A percentile compares a stretch with the other conserved stretches of the same genome.
phyloP scores from a whole-genome alignment of 2,888 invertebrate genomes.

The Tetragonisca angustula region DNA sequence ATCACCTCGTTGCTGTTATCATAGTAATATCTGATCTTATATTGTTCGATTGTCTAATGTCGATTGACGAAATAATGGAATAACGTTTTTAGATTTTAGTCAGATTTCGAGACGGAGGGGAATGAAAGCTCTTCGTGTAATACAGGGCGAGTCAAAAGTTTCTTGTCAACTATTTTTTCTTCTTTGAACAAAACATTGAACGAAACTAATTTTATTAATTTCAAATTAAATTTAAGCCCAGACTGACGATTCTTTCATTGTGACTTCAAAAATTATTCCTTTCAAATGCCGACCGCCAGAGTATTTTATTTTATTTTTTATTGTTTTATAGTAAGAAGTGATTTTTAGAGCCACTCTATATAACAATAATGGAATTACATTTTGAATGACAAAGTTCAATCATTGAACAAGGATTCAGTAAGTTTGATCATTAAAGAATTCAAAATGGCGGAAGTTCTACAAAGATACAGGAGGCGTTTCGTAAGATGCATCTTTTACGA shows the following conservation, averaged over 20 bases:
- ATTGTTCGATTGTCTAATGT: neutral
- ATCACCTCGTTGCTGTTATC: neutral
- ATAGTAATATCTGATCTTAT: neutral
- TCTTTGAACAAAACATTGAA: no score
- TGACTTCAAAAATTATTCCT: no score
- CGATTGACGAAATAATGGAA: neutral
- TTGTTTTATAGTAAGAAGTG: no score
- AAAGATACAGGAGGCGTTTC: conserved; percentile 13
- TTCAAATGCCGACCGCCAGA: no score
- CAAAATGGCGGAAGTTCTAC: conserved; percentile 20
- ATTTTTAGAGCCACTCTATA: neutral
- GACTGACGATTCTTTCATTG: no score
- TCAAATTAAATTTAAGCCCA: no score
- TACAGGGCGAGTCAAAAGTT: neutral
- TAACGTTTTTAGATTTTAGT: neutral
- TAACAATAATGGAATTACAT: neutral
- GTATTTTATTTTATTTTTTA: no score
- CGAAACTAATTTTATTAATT: no score
- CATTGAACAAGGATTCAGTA: no score
- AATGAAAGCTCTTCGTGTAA: neutral
- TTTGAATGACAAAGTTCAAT: neutral
- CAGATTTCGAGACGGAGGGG: neutral
- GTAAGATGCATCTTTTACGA: neutral
- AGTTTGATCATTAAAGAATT: neutral
- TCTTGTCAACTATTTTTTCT: no score